Evolutionary conservation across 2,888 invertebrate genomes (phyloP).

Genomic region (Pocota personata): DNA sequence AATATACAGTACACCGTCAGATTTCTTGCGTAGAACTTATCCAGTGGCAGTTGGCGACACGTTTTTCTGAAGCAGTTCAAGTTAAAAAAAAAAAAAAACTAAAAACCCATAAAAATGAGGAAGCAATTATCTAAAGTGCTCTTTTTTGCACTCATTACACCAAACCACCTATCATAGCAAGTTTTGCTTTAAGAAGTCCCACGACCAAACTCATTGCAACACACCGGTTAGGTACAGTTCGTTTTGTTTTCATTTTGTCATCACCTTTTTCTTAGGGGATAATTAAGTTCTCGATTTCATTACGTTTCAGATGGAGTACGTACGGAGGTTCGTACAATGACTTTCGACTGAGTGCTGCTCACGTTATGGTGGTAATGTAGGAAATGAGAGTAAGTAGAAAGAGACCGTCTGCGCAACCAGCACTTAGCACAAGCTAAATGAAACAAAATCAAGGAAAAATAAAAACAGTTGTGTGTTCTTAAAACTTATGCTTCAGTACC

Average conservation of each 20-base stretch:
- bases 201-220: slow-evolving; percentile 9
- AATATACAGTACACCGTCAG: not conserved
- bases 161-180: not conserved
- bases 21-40: not conserved
- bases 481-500: slow-evolving; percentile 24
- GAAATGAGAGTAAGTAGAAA: not conserved
- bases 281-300: slow-evolving; percentile 59
- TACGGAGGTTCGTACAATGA: not conserved
- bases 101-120: slow-evolving; percentile 38
- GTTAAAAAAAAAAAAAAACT: not conserved
- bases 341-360: slow-evolving; percentile 2
- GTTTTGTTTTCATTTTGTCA: slow-evolving; percentile 40
- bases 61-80: slow-evolving; percentile 16
- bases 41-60: slow-evolving; percentile 34
- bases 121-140: slow-evolving; percentile 63
- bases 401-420: not conserved
- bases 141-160: slow-evolving; percentile 30
- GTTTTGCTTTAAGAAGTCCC: slow-evolving; percentile 8
- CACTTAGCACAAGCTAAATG: not conserved
- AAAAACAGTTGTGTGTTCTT: slow-evolving; percentile 12
- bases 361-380: not conserved
- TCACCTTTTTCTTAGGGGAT: slow-evolving; percentile 35
- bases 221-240: slow-evolving; percentile 24
- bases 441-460: slow-evolving; percentile 12
- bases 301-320: slow-evolving; percentile 22